Conservation (phyloP, 2,797 vertebrate species). For the Phrynocephalus forsythii region DNA sequence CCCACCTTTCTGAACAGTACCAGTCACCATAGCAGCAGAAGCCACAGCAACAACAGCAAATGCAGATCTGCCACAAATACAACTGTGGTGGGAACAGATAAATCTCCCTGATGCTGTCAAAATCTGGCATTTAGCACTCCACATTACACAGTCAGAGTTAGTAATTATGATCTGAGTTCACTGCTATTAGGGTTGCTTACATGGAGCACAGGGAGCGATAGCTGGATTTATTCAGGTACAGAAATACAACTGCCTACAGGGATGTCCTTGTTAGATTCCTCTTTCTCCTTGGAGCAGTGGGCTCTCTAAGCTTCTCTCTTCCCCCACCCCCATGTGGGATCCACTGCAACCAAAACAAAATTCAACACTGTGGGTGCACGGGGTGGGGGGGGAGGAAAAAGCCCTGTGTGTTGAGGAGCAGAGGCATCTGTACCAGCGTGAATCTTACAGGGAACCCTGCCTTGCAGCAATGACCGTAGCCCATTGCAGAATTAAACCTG, state of each 20-base stretch:
- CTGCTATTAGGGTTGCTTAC: background rate
- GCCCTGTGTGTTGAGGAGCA: no score
- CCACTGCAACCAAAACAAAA: no score
- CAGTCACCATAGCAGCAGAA: background rate
- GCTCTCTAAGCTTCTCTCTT: no score
- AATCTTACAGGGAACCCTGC: no score
- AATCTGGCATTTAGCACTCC: background rate
- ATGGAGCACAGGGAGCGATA: background rate
- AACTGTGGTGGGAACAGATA: background rate
- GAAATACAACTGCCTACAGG: background rate
- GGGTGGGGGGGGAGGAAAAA: no score
- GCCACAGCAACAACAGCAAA: background rate
- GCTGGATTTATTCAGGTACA: background rate
- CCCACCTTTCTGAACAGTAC: background rate
- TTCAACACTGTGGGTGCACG: no score
- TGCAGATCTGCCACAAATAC: background rate
- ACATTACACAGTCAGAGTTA: background rate
- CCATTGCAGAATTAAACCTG: background rate
- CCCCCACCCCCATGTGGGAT: no score
- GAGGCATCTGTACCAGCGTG: no score
- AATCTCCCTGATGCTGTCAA: background rate
- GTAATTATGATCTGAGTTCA: background rate
- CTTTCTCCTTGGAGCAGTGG: background rate
- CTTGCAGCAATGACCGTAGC: background rate
- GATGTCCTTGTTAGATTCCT: background rate